Conservation (phyloP, 2,113 vertebrate genomes). For the Steatornis caripensis region DNA sequence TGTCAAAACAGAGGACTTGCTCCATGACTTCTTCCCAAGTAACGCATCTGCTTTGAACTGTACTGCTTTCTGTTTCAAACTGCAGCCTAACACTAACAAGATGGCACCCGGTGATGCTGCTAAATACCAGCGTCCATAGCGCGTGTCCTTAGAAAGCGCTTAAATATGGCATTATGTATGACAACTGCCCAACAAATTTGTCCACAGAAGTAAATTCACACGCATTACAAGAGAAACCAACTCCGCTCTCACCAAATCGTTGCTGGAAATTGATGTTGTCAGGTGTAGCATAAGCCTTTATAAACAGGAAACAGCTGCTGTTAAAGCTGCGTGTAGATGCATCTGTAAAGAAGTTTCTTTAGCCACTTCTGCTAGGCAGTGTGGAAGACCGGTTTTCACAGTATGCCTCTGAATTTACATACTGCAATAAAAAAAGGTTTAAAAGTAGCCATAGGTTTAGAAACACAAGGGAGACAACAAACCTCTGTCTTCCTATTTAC, state of each 20-base stretch:
- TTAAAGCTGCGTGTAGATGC: neutral
- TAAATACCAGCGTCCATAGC: rapidly evolving
- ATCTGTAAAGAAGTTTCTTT: neutral
- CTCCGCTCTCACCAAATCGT: neutral
- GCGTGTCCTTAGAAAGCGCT: rapidly evolving
- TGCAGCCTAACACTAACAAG: neutral
- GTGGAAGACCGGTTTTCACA: neutral
- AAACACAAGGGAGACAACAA: neutral
- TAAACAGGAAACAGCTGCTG: constrained; percentile 85
- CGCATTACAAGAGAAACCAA: neutral
- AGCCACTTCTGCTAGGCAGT: neutral
- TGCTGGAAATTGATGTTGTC: constrained; percentile 44
- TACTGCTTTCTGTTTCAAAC: rapidly evolving
- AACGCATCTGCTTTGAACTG: rapidly evolving
- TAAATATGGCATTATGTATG: rapidly evolving
- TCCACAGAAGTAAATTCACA: neutral
- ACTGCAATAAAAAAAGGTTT: neutral
- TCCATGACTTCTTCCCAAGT: neutral
- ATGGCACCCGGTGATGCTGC: neutral
- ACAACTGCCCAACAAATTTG: neutral
- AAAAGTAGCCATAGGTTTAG: constrained; percentile 1
- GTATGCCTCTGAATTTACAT: neutral
- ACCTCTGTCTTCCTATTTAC: neutral
- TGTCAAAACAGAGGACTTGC: neutral
- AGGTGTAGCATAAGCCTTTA: constrained; percentile 37